Conservation (phyloP, 2,888 invertebrate species). For the Tetheella fluctuosa region DNA sequence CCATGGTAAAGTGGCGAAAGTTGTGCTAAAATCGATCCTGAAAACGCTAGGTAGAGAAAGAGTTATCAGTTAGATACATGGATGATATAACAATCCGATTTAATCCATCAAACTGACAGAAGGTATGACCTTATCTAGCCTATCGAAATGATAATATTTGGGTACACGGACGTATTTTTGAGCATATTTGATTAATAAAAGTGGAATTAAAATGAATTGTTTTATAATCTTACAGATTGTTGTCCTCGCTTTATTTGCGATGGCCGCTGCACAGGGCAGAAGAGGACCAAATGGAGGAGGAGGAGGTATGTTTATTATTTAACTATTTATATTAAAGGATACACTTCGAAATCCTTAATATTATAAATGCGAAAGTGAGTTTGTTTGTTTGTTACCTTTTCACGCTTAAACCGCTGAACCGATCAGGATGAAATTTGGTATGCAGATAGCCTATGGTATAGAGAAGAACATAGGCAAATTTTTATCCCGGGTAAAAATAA, state of each 20-base stretch:
- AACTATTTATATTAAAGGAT: too few relatives aligned
- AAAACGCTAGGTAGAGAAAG: neutral
- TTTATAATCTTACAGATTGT: conserved; percentile 48
- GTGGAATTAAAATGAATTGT: conserved; percentile 29
- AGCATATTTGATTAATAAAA: neutral
- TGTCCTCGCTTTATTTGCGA: conserved; percentile 45
- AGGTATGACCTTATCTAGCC: neutral
- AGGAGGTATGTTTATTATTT: conserved; percentile 21
- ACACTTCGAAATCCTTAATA: too few relatives aligned
- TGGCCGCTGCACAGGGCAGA: conserved; percentile 41
- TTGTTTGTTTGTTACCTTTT: too few relatives aligned
- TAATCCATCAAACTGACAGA: neutral
- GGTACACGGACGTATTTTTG: neutral
- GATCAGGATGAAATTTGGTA: too few relatives aligned
- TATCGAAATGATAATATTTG: neutral
- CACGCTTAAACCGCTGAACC: too few relatives aligned
- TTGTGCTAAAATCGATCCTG: too few relatives aligned
- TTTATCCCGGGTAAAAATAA: too few relatives aligned
- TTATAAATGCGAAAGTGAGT: too few relatives aligned
- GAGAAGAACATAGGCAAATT: too few relatives aligned
- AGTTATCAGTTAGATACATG: neutral
- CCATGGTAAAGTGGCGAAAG: too few relatives aligned
- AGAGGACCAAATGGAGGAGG: conserved; percentile 17
- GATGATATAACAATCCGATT: neutral
- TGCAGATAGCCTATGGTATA: too few relatives aligned